Evolutionary conservation across 2,113 vertebrate species (phyloP).

Genomic region (Ursus arctos): DNA sequence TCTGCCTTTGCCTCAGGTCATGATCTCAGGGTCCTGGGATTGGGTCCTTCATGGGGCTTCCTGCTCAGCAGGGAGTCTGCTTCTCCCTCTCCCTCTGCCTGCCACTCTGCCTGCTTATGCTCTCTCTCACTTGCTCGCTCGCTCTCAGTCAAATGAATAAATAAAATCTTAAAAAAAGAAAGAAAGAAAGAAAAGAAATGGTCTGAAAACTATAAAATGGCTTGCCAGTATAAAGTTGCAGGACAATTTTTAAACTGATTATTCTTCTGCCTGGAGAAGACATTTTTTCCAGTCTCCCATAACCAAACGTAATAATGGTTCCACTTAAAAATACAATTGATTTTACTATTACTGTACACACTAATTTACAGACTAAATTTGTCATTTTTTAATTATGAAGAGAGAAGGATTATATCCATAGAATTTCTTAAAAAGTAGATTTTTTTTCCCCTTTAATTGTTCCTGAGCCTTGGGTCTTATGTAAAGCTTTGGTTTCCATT

Average conservation of each 20-base stretch:
- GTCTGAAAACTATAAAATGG: background rate
- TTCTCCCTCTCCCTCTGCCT: too few species aligned
- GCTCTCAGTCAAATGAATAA: too few species aligned
- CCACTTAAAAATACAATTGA: background rate
- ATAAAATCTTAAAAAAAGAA: background rate
- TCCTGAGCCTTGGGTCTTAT: background rate
- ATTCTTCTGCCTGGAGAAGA: constrained; percentile 10
- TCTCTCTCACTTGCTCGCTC: too few species aligned
- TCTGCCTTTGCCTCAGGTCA: too few species aligned
- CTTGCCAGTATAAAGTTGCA: background rate
- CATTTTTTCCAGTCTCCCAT: constrained; percentile 29
- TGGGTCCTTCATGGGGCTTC: too few species aligned
- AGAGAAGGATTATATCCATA: background rate
- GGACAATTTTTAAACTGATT: constrained; percentile 39
- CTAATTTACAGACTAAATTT: background rate
- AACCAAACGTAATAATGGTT: background rate
- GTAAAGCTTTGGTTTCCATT: background rate
- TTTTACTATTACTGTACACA: background rate
- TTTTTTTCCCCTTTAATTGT: background rate
- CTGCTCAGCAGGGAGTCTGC: too few species aligned
- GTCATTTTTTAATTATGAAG: background rate
- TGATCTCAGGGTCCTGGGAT: too few species aligned
- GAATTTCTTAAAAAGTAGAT: background rate
- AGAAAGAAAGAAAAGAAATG: background rate
- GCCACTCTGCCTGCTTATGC: too few species aligned